Base-by-base conservation (phyloP, 1,140 invertebrate genomes). In the Zaprionus taronus region DNA sequence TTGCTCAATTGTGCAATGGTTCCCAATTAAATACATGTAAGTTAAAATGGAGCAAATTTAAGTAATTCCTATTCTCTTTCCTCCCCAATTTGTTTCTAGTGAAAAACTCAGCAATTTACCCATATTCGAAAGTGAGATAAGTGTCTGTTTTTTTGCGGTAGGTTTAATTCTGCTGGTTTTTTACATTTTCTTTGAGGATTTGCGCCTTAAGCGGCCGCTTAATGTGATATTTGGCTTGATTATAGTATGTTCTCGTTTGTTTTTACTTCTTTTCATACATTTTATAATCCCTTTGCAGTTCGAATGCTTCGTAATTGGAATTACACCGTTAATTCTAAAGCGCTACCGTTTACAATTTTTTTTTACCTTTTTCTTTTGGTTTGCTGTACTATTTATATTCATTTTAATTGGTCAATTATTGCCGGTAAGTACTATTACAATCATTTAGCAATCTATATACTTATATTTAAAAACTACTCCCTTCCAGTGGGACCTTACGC, bases 121-220 rank as follows among this genome's bases (percentile, higher is more conserved):
- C 36, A 7, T 9, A 20, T 7, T 7, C 7, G 9, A 31, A 31
- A 7, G 7, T 9, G n/a, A 7, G 6, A 3, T 47, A 9, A 9
- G 7, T 3, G 7, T 9, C 2, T 2, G 6, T 47, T 47, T 17
- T 9, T 47, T 47, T 17, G 7, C 9, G 7, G 7, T 9, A 17
- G 41, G 41, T 9, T 20, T 47, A 47, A 9, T 87, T 1, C n/a
- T 79, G 1, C 34, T 76, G 0, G 1, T 47, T 9, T 0, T 83
- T n/a, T 87, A 83, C 57, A 71, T 87, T 17, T 87, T 83, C 49
- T 72, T 87, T 24, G 83, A 87, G 14, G n/a, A 24, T 15, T 5
- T 87, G 36, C 80, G 83, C 4, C 83, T 89, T 14, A 14, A n/a
- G 5, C 41, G 36, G 14, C 76, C 79, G 1, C 0, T 62, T 1